phyloP scores from a whole-genome alignment of 2,113 vertebrate species.

The Percopsis transmontana region DNA sequence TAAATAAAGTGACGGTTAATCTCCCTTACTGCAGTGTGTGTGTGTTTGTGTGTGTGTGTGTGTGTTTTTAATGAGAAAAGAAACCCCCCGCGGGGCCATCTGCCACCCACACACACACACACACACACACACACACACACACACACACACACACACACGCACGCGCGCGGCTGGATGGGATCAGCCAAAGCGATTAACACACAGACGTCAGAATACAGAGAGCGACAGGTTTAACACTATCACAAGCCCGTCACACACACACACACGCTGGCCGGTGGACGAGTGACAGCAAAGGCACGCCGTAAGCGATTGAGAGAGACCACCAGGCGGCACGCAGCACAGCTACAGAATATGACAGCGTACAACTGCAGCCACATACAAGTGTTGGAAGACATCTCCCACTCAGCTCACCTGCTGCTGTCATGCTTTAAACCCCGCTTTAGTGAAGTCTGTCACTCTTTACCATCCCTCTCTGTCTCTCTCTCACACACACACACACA shows the following conservation, averaged over 20 bases:
- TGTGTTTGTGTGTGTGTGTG: constrained; percentile 46
- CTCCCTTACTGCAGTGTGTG: constrained; percentile 60
- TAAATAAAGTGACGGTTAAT: constrained; percentile 72
- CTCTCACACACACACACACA: constrained; percentile 14
- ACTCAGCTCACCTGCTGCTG: constrained; percentile 32
- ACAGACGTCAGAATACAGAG: constrained; percentile 68
- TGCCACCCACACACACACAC: constrained; percentile 51
- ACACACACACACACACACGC: constrained; percentile 42
- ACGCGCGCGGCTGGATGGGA: constrained; percentile 57
- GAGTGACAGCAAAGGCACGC: constrained; percentile 36
- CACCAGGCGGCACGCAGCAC: constrained; percentile 17
- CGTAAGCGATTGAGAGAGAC: constrained; percentile 4
- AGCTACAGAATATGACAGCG: constrained; percentile 37
- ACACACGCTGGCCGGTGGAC: background rate
- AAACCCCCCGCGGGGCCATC: constrained; percentile 71
- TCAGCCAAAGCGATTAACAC: constrained; percentile 75
- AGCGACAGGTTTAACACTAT: constrained; percentile 54
- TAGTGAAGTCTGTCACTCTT: constrained; percentile 24
- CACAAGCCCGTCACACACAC: background rate
- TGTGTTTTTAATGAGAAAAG: constrained; percentile 70
- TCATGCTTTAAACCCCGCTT: constrained; percentile 17
- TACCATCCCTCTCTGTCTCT: constrained; percentile 1
- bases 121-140: constrained; percentile 47
- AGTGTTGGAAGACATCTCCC: constrained; percentile 46
- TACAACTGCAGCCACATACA: constrained; percentile 52